phyloP scores from a whole-genome alignment of 1,140 invertebrate species.

The Ooceraea biroi region DNA sequence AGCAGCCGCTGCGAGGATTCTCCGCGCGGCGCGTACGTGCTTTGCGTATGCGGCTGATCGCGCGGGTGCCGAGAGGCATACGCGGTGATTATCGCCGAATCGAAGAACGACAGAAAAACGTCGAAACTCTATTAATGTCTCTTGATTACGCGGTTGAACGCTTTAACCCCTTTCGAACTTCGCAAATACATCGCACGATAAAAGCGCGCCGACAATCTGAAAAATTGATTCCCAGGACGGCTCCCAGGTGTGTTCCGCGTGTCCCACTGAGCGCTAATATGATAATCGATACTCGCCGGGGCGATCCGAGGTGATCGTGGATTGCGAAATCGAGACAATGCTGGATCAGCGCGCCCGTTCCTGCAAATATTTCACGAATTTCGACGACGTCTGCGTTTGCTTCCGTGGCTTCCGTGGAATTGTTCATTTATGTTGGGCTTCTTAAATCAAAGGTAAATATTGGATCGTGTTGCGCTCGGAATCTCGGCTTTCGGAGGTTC shows the following conservation, averaged over 20 bases:
- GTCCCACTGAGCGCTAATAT: conserved; percentile 39
- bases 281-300: conserved; percentile 53
- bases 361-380: conserved; percentile 61
- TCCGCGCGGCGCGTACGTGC: conserved; percentile 15
- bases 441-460: conserved; percentile 45
- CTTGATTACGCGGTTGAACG: conserved; percentile 45
- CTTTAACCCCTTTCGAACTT: conserved; percentile 51
- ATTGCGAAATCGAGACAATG: conserved; percentile 42
- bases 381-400: conserved; percentile 7
- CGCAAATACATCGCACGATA: conserved; percentile 49
- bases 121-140: conserved; percentile 52
- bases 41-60: conserved; percentile 12
- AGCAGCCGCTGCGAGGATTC: conserved; percentile 26
- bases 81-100: conserved; percentile 38
- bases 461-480: not conserved
- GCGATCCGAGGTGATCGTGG: conserved; percentile 23
- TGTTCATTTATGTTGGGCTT: not conserved
- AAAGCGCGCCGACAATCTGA: conserved; percentile 55
- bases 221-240: conserved; percentile 53
- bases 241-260: conserved; percentile 19
- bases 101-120: conserved; percentile 33
- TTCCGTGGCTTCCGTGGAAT: not conserved
- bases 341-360: conserved; percentile 5
- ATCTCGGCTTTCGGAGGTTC: not conserved
- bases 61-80: not conserved